phyloP scores from a whole-genome alignment of 2,113 vertebrate genomes.

The Platysternon megacephalum region DNA sequence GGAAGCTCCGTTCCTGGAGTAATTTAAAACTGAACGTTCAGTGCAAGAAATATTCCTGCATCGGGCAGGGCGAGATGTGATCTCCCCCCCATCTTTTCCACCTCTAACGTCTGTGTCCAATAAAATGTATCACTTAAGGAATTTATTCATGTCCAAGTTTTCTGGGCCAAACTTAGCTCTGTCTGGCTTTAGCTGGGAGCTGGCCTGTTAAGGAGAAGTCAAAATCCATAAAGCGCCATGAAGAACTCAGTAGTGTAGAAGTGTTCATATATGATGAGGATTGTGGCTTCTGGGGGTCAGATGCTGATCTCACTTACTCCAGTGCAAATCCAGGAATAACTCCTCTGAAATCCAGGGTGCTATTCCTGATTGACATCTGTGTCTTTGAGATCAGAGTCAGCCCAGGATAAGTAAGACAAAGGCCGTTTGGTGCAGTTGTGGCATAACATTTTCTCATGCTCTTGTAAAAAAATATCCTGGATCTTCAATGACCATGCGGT shows the following conservation, averaged over 20 bases:
- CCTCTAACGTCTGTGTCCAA: conserved; percentile 49
- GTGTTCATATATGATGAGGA: conserved; percentile 29
- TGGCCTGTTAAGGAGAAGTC: conserved; percentile 53
- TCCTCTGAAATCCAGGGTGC: neutral
- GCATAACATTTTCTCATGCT: neutral
- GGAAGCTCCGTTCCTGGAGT: conserved; percentile 9
- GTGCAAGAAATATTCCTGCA: conserved; percentile 23
- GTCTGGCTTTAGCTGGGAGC: conserved; percentile 44
- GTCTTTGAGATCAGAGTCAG: conserved; percentile 26
- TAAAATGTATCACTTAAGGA: conserved; percentile 44
- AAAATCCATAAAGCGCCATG: conserved; percentile 62
- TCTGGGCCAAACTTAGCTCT: conserved; percentile 47
- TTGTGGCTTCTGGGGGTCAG: conserved; percentile 51
- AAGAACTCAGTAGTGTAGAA: conserved; percentile 43
- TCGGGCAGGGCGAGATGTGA: conserved; percentile 23
- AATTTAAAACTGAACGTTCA: conserved; percentile 1
- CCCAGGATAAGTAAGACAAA: conserved; percentile 24
- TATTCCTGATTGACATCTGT: conserved; percentile 36
- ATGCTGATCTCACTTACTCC: conserved; percentile 70
- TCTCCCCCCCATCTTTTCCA: conserved; percentile 56
- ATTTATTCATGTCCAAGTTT: conserved; percentile 53
- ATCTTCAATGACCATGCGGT: conserved; percentile 17
- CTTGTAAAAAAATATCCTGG: neutral
- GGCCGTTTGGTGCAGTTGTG: conserved; percentile 19
- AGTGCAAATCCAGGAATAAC: conserved; percentile 54